Base-by-base conservation (phyloP, 1,140 invertebrate genomes). In the Hylaeus volcanicus region DNA sequence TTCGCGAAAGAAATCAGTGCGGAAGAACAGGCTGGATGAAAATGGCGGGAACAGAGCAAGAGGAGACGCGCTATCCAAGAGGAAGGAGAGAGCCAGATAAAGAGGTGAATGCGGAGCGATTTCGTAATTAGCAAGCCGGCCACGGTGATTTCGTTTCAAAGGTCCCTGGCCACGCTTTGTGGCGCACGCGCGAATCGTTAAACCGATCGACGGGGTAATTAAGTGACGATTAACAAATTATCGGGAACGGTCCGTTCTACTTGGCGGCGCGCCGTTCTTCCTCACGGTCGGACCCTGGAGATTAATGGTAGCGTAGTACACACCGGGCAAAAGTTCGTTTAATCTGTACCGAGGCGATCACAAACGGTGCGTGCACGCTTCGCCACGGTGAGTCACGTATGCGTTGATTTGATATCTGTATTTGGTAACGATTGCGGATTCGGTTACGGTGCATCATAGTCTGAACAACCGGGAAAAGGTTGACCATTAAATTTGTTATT, bases 161-260 rank as follows among this genome's bases (percentile, higher is more conserved):
- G 41, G 39, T 15, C 26, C 41, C 15, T 39, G 14, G n/a, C 6
- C 58, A 9, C 55, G 53, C 41, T 41, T 58, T 51, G 65, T n/a
- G 43, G 26, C 60, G 70, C 70, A 55, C 60, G 77, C 70, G 60
- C 14, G 60, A 73, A 63, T 55, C 77, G 69, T 74, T 73, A 73
- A 73, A 15, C 51, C 70, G 77, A 79, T 79, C 70, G 77, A 73
- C 26, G 41, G 39, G 8, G 77, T 79, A 79, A 79, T 79, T 79
- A 79, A 79, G 77, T 39, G 77, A 73, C 77, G 70, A 79, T 79
- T 79, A 79, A 74, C 77, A 60, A 79, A 79, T 72, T 79, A 72
- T 79, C 70, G 53, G 39, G 69, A 61, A 74, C 58, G 37, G 60
- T 41, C 37, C 70, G 45, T 55, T 37, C 69, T 65, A 45, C 39